Percentiles rank a stretch among this genome's conserved stretches.
These are phyloP conservation scores for Lithophane semibrunnea DNA, from an alignment of 2,888 invertebrate genomes.

Conservation along the genomic window DNA sequence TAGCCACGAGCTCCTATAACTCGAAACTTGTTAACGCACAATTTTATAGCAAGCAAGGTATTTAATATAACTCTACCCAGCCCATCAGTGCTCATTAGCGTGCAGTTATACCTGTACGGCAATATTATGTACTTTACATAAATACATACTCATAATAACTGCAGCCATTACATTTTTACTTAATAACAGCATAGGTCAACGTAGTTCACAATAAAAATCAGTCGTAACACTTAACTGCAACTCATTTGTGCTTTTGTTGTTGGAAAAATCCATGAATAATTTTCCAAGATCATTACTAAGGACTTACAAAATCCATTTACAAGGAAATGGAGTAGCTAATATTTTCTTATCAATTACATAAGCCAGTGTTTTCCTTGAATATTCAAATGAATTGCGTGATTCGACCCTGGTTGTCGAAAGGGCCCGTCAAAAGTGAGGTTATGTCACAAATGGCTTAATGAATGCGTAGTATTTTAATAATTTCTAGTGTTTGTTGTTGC, in stretches of 20 bases:
- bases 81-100: constrained; percentile 28
- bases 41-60: constrained; percentile 5
- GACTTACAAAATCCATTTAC: constrained; percentile 56
- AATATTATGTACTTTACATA: constrained; percentile 50
- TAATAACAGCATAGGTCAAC: constrained; percentile 34
- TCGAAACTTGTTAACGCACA: constrained; percentile 6
- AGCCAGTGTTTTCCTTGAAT: constrained; percentile 74
- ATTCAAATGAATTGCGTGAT: constrained; percentile 78
- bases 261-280: constrained; percentile 34
- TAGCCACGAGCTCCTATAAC: too few species aligned
- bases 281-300: constrained; percentile 45
- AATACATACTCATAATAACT: constrained; percentile 38
- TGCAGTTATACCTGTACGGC: constrained; percentile 9
- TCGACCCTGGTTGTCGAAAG: constrained; percentile 52
- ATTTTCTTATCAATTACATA: constrained; percentile 70
- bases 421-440: constrained; percentile 70
- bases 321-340: constrained; percentile 64
- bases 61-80: constrained; percentile 11
- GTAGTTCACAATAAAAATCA: constrained; percentile 13
- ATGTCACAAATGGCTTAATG: constrained; percentile 68
- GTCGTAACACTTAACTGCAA: neutral
- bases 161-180: constrained; percentile 29
- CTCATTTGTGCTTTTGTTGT: constrained; percentile 3
- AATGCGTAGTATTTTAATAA: constrained; percentile 69
- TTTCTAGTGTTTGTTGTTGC: constrained; percentile 64